Evolutionary conservation across 2,888 invertebrate genomes (phyloP).

Genomic region (Sylvicola cinctus): DNA sequence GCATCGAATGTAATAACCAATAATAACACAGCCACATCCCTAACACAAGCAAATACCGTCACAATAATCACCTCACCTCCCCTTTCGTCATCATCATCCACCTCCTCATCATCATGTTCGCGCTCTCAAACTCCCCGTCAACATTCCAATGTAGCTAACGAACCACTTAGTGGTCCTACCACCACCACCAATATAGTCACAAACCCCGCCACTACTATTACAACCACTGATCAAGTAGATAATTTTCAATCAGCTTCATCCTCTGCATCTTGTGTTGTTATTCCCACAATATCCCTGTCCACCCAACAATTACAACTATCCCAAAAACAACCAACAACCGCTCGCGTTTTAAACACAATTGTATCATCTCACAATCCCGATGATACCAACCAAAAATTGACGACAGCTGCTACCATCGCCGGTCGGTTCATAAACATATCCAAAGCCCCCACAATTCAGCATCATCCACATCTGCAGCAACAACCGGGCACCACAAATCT

Average conservation of each 20-base stretch:
- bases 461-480: slow-evolving; percentile 3
- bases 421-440: slow-evolving; percentile 7
- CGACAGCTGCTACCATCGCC: slow-evolving; percentile 8
- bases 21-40: slow-evolving; percentile 3
- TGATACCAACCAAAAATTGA: slow-evolving; percentile 2
- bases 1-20: slow-evolving; percentile 6
- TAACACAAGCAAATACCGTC: slow-evolving; percentile 8
- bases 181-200: slow-evolving; percentile 9
- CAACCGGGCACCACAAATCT: slow-evolving; percentile 4
- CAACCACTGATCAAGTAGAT: background rate
- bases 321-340: background rate
- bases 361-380: background rate
- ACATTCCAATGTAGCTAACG: no score
- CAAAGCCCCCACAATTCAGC: slow-evolving; percentile 8
- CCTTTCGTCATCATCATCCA: slow-evolving; percentile 1
- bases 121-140: no score
- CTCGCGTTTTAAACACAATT: background rate
- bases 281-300: slow-evolving; percentile 1
- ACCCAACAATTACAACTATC: slow-evolving; percentile 1
- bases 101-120: no score
- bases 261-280: background rate
- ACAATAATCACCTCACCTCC: slow-evolving; percentile 7
- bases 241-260: no score
- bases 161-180: slow-evolving; percentile 7
- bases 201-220: slow-evolving; percentile 5